Base-by-base conservation (phyloP, 2,113 vertebrate species). In the Odobenus rosmarus region DNA sequence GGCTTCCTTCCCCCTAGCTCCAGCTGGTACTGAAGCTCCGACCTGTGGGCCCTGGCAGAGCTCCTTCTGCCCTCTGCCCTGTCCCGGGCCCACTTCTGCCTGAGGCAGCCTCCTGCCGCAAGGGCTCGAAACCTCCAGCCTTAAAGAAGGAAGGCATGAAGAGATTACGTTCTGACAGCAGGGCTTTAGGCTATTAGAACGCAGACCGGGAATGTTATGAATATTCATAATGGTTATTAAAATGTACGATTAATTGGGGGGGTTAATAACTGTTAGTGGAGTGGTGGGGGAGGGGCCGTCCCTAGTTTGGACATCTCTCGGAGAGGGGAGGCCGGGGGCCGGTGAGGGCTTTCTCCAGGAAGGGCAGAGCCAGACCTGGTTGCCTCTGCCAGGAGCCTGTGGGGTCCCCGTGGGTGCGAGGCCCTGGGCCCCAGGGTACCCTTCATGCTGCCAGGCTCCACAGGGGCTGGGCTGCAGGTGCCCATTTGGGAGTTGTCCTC, bases 141-240 rank as follows among this genome's bases (percentile, higher is more conserved):
- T 69, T 49, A 96, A 4, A 95, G 57, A 76, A 67, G 21, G 26
- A 39, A 18, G 7, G 53, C 55, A 42, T 28, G 2, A 7, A 18
- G 93, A 67, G 76, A 74, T 42, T 1, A 13, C 62, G 81, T 85
- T 92, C 96, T 81, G 85, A 97, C 95, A 96, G 97, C 97, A 97
- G 83, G 59, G 55, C 98, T 97, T 98, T 46, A 46, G 46, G 46
- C 46, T 46, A 98, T 99, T 98, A 98, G 98, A 98, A 97, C 93
- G 93, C 0, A 92, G 98, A 90, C 91, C 90, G 96, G 96, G 93
- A 85, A 77, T 79, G 49, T 96, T 80, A 97, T 99, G 98, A 99
- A 99, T 99, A 99, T 99, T 99, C 98, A 99, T 98, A 98, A 39
- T 13, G 94, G 93, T 98, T 98, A 98, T 99, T 99, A 98, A 98